Conservation (phyloP, 1,140 invertebrate genomes). For the Pollicipes pollicipes region DNA sequence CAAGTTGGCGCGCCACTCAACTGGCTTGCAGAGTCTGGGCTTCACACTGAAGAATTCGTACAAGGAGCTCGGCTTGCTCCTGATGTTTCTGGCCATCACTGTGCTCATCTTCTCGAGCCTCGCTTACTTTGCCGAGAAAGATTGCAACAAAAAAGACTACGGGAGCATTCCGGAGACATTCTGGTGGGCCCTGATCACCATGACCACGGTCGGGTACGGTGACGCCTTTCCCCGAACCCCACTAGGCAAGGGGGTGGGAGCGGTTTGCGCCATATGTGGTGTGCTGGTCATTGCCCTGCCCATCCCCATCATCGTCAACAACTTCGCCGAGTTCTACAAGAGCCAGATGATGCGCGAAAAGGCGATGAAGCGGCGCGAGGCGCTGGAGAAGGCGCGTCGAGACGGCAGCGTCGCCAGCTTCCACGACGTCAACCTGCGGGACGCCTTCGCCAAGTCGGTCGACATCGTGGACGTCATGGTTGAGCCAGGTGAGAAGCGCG, state of each 20-base stretch:
- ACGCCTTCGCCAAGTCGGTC: no score
- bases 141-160: conserved; percentile 44
- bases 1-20: no score
- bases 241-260: conserved; percentile 24
- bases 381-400: no score
- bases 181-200: conserved; percentile 37
- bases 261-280: conserved; percentile 22
- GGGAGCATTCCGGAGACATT: conserved; percentile 38
- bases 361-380: no score
- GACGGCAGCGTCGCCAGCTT: conserved; percentile 6
- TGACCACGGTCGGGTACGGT: conserved; percentile 35
- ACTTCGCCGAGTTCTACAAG: no score
- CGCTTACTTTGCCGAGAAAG: conserved; percentile 17
- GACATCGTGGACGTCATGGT: no score
- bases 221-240: conserved; percentile 28
- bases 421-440: no score
- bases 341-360: no score
- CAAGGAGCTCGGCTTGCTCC: conserved; percentile 13
- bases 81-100: conserved; percentile 14
- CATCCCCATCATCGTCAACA: conserved; percentile 30
- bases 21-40: no score
- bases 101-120: conserved; percentile 16
- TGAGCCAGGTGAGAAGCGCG: no score
- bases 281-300: conserved; percentile 25
- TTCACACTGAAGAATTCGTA: conserved; percentile 23